Base-by-base conservation (phyloP, 2,888 invertebrate genomes). In the Sympetrum striolatum region DNA sequence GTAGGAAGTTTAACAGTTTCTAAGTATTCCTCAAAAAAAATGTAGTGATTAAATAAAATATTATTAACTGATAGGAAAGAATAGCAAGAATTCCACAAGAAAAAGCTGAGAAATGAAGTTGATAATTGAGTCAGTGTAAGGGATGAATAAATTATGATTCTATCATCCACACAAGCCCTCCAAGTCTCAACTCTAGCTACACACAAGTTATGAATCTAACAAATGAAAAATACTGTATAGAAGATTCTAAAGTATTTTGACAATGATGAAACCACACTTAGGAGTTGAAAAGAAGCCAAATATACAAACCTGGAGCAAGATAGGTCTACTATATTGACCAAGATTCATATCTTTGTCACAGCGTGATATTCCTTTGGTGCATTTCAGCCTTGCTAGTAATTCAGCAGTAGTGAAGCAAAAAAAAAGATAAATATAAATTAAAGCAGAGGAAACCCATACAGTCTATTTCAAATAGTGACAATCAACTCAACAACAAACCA, bases 271-370 rank as follows among this genome's bases (percentile, higher is more conserved):
- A 86, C 8, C 48, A 81, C n/a, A 39, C n/a, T 10, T 39, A 48
- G 10, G 39, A 25, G 37, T 44, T 39, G 18, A 81, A 6, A 15
- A 81, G 22, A 81, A 81, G 39, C 2, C 14, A 64, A 39, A 73
- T 39, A 18, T 37, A 90, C 81, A 91, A 93, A 97, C 97, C 95
- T 97, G 97, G 94, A 98, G 95, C 91, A 98, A 93, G 92, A 98
- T 96, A 14, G 98, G 98, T 92, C 96, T 95, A 92, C 97, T 97
- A 92, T 97, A 97, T 91, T 93, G 94, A 48, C 95, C 94, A 86
- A 96, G 93, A 60, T 93, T 94, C 92, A 94, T 94, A 80, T 94
- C 94, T 91, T 92, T 91, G 80, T 94, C 93, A 92, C 94, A 93
- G 60, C 91, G 92, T 22, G 92, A 92, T 90, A 93, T 93, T 73